Percentiles rank a stretch among this genome's conserved stretches.
These are phyloP conservation scores for Taeniopygia guttata DNA, from an alignment of 2,797 vertebrate genomes.

Conservation along the genomic window DNA sequence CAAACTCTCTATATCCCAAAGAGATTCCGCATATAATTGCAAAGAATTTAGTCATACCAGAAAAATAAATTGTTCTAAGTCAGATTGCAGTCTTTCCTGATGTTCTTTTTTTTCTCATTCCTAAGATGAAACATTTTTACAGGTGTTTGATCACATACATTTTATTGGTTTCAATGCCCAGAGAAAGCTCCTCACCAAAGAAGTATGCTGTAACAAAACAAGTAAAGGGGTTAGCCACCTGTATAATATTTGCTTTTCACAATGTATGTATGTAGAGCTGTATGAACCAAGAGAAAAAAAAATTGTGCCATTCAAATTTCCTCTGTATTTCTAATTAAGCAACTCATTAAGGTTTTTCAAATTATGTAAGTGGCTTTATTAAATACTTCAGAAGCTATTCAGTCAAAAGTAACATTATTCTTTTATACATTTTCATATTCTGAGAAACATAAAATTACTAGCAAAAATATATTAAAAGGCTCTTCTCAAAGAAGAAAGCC, in stretches of 20 bases:
- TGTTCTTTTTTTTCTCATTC: not conserved
- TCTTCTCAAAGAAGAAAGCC: slow-evolving; percentile 27
- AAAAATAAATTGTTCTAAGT: not conserved
- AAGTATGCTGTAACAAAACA: not conserved
- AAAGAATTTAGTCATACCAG: not conserved
- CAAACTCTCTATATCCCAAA: not conserved
- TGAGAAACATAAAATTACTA: slow-evolving; percentile 33
- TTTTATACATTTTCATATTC: slow-evolving; percentile 31
- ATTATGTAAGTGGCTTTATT: slow-evolving; percentile 33
- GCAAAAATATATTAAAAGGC: slow-evolving; percentile 20
- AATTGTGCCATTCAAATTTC: not conserved
- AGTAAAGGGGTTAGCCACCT: not conserved
- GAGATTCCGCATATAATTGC: not conserved
- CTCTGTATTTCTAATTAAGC: slow-evolving; percentile 34
- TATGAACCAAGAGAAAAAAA: not conserved
- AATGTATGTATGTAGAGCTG: not conserved
- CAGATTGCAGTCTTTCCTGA: not conserved
- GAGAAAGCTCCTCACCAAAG: not conserved
- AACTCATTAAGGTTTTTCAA: slow-evolving; percentile 35
- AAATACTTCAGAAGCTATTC: slow-evolving; percentile 46
- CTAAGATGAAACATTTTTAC: not conserved
- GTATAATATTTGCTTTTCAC: not conserved
- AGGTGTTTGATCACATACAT: not conserved
- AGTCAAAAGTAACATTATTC: slow-evolving; percentile 29
- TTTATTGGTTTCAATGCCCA: not conserved